Base-by-base conservation (phyloP, 37 sponge, comb jelly and placozoan genomes). In the Spongilla lacustris region DNA sequence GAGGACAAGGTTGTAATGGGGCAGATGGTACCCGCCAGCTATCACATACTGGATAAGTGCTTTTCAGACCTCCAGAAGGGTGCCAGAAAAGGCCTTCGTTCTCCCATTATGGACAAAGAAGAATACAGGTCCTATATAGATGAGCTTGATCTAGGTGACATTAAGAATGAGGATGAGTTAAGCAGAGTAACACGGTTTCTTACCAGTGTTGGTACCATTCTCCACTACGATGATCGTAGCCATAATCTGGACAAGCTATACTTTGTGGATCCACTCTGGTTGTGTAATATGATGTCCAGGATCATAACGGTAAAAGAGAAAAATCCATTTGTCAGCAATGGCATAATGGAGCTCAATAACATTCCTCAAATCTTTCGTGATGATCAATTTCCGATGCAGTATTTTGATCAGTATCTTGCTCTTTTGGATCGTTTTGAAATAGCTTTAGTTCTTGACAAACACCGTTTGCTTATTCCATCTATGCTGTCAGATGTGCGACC, bases 191-290 rank as follows among this genome's bases (percentile, higher is more conserved):
- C 90, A 24, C 77, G 84, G n/a, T 96, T 96, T 76, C 84, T 94
- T 50, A 92, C 90, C 32, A 86, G 94, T 19, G 86, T 94, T 17
- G 95, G 97, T 11, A 87, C 95, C 21, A 73, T 96, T 36, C 97
- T 96, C 26, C 95, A 96, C 71, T 96, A 86, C 48, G 92, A 96
- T 67, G 97, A 96, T 76, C 73, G 94, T 2, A 90, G 87, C 50
- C 89, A 90, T 82, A 87, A 86, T 66, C 87, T 96, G 0, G 79
- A 91, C 77, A 91, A 96, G 74, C 88, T 96, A 36, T 91, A 92
- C 75, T 96, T 96, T 72, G 78, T 94, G 50, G 95, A 96, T 46
- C 97, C 97, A 22, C 88, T 88, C 50, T 96, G 97, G 97, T 90
- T 96, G 31, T 94, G 92, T 49, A 88, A 94, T 69, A 91, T 96